Evolutionary conservation across 2,797 vertebrate genomes (phyloP).

Genomic region (Esox lucius): DNA sequence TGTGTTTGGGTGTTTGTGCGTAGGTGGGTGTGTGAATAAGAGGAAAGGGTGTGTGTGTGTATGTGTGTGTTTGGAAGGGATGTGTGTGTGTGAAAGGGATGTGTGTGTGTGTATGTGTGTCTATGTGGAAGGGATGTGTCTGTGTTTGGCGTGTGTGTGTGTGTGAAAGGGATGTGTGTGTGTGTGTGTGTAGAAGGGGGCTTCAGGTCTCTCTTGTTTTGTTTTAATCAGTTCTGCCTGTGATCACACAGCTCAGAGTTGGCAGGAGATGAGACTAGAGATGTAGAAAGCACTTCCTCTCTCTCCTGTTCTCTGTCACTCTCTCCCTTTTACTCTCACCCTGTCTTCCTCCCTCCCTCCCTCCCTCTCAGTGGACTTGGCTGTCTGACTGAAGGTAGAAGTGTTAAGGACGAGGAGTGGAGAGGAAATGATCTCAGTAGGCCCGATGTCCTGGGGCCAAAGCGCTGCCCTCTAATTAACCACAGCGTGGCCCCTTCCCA

Average conservation of each 20-base stretch:
- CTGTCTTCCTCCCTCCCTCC: background rate
- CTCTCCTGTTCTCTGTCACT: background rate
- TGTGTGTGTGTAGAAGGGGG: constrained; percentile 6
- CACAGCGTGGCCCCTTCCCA: constrained; percentile 9
- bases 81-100: constrained; percentile 10
- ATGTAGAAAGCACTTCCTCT: constrained; percentile 29
- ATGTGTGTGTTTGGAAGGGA: background rate
- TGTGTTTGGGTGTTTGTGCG: too few relatives aligned
- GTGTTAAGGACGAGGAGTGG: background rate
- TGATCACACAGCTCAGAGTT: constrained; percentile 66
- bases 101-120: constrained; percentile 18
- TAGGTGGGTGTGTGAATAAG: too few relatives aligned
- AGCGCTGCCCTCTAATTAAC: constrained; percentile 9
- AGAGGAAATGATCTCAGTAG: constrained; percentile 1
- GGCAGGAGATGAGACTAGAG: constrained; percentile 69
- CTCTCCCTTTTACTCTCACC: background rate
- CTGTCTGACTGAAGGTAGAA: constrained; percentile 12
- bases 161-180: constrained; percentile 1
- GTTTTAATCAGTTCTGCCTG: constrained; percentile 76
- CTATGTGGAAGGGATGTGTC: constrained; percentile 1
- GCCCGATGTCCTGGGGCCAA: background rate
- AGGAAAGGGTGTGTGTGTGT: background rate
- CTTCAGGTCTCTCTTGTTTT: constrained; percentile 59
- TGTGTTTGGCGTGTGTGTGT: background rate
- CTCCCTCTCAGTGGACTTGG: background rate